Base-by-base conservation (phyloP, 1,140 invertebrate species). In the Procambarus clarkii region DNA sequence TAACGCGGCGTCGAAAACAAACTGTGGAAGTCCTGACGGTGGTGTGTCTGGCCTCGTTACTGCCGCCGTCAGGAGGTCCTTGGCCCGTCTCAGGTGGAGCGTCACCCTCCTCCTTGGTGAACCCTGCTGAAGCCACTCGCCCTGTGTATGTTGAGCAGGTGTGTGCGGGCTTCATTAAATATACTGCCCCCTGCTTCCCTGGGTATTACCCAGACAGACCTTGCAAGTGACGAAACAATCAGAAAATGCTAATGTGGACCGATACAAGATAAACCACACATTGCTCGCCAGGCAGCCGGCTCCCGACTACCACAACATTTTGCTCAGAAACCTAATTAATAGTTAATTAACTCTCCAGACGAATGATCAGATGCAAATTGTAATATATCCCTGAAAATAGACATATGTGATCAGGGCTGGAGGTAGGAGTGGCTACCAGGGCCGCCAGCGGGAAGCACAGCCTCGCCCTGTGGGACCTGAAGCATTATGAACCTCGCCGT, bases 181-280 rank as follows among this genome's bases (percentile, higher is more conserved):
- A 46, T 54, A 77, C 58, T 88, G 77, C 69, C 81, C 79, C 69
- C 54, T 77, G 88, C 88, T 90, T 84, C 81, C 81, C 79, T 44
- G 45, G 81, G 88, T 48, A 90, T 84, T 90, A 84, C 88, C 79
- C 79, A 60, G 60, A 77, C 79, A 82, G 86, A 88, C 86, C 64
- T 90, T 81, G 81, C 80, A 81, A 90, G 88, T 90, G 88, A 90
- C 88, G 88, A 90, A 90, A 90, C 88, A 90, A 90, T 90, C 88
- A 90, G 88, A 90, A 90, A 90, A 90, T 90, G 88, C 88, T 90
- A 90, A 90, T 90, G 88, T 78, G 9, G 78, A 76, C 80, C 88
- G 88, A 90, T 90, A 84, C 88, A 84, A 84, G 88, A 90, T 90
- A 90, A 90, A 84, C 88, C 81, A 90, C 88, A 90, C 79, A 77